Conservation (phyloP, 2,888 invertebrate genomes). For the Drosophila pegasa region DNA sequence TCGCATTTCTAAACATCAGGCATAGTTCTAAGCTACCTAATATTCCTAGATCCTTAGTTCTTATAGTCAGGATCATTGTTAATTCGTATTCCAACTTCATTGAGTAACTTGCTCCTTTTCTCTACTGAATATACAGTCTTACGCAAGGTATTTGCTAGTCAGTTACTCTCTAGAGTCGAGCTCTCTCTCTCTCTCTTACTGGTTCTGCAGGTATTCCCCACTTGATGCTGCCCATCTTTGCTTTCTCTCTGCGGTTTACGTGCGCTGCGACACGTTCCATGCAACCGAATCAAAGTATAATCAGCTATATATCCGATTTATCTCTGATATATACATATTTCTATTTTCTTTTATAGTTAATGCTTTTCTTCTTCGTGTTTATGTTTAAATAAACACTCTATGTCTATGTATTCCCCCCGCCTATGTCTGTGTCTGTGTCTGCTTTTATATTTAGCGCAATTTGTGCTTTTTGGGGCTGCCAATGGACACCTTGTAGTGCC, state of each 20-base stretch:
- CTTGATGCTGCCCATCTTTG: neutral
- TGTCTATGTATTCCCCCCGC: slow-evolving; percentile 2
- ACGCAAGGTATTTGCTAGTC: neutral
- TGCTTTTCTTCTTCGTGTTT: slow-evolving; percentile 34
- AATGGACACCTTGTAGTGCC: slow-evolving; percentile 30
- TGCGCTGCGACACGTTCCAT: slow-evolving; percentile 30
- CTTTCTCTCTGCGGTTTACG: slow-evolving; percentile 26
- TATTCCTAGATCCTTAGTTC: too few species aligned
- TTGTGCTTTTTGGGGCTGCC: neutral
- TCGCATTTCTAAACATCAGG: too few species aligned
- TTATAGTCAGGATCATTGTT: too few species aligned
- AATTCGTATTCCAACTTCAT: too few species aligned
- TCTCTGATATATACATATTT: neutral
- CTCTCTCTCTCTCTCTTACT: neutral
- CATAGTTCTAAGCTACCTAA: too few species aligned
- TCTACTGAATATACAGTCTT: too few species aligned
- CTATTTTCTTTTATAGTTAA: slow-evolving; percentile 25
- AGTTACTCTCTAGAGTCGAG: neutral
- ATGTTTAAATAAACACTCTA: slow-evolving; percentile 48
- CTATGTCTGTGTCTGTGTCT: neutral
- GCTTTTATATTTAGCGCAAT: slow-evolving; percentile 19
- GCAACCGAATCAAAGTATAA: slow-evolving; percentile 14
- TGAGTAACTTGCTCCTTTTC: too few species aligned
- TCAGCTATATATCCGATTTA: neutral
- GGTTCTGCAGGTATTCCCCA: neutral